Evolutionary conservation across 1,140 invertebrate genomes (phyloP), one percentile per base, ranked within the genome.

Genomic region (Brachionus calyciflorus): DNA sequence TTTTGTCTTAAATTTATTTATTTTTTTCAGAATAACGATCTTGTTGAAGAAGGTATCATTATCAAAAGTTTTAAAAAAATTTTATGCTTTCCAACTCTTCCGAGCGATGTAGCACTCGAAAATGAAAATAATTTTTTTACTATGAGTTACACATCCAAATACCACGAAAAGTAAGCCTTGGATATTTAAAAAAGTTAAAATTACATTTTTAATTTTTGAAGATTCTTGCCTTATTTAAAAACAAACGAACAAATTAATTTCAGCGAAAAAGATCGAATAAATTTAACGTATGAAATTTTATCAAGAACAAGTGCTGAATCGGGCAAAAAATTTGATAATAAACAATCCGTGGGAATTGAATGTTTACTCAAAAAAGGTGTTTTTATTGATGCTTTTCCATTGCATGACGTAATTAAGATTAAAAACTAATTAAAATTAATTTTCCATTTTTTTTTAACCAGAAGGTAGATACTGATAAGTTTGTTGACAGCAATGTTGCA

Each of bases 241-340:
- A 9, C 51, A 4, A 9, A 26, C 24, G 14, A 21, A 12, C 1
- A 41, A 46, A 17, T 51, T 51, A 51, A 10, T 26, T 33, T 21
- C 14, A 49, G 19, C 28, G 17, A 40, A 40, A 73, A 49, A 37
- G 69, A 73, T 30, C 69, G 69, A 10, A 51, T 37, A 19, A 24
- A 26, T 9, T 49, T 73, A 7, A 73, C 46, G 33, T 49, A 30
- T 73, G 69, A 73, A 55, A 49, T 73, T 21, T n/a, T 73, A 19
- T 21, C n/a, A 19, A 30, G 46, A 3, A 73, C 48, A 0, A 51
- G 69, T 14, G 26, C 14, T 46, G 7, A 40, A 19, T 12, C 2
- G 28, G 69, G 51, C 24, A 10, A 17, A 4, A 40, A 49, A 7
- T 9, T 37, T 3, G 28, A 60, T 10, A 7, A 60, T 3, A 60